Percentiles rank a stretch among this genome's conserved stretches.
These are phyloP conservation scores for Phainopepla nitens DNA, from an alignment of 2,113 vertebrate species.

Conservation along the genomic window DNA sequence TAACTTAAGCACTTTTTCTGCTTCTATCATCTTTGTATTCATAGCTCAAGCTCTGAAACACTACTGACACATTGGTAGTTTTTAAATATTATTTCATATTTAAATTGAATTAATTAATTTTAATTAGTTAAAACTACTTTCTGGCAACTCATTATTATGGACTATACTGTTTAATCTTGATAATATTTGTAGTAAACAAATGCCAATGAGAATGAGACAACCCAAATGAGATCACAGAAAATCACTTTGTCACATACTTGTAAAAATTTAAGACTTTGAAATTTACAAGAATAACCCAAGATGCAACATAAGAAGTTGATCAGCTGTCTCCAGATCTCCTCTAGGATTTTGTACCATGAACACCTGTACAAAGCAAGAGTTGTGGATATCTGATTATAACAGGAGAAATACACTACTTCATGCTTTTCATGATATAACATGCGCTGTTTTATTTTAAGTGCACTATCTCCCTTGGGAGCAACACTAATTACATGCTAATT, in stretches of 20 bases:
- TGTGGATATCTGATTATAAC: not conserved
- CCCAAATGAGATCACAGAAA: not conserved
- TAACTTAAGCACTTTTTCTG: not conserved
- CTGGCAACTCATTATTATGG: not conserved
- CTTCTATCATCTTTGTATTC: not conserved
- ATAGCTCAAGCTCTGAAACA: not conserved
- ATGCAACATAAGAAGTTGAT: constrained; percentile 42
- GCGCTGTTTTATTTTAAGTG: constrained; percentile 30
- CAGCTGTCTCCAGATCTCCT: constrained; percentile 12
- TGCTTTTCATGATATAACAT: constrained; percentile 39
- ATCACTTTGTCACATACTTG: not conserved
- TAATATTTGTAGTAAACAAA: not conserved
- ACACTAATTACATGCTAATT: constrained; percentile 59
- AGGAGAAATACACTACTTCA: not conserved
- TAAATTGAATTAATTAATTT: not conserved
- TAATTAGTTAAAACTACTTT: not conserved
- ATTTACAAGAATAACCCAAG: not conserved
- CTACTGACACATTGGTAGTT: not conserved
- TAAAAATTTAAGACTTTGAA: constrained; percentile 48
- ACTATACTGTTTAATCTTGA: not conserved
- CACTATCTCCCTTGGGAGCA: not conserved
- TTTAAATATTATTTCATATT: not conserved
- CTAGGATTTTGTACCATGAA: not conserved
- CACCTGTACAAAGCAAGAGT: not conserved
- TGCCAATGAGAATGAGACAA: not conserved